A percentile compares a stretch with the other conserved stretches of the same genome.
These are phyloP conservation scores for Criorhina ranunculi DNA, from an alignment of 2,888 invertebrate species.

Conservation along the genomic window DNA sequence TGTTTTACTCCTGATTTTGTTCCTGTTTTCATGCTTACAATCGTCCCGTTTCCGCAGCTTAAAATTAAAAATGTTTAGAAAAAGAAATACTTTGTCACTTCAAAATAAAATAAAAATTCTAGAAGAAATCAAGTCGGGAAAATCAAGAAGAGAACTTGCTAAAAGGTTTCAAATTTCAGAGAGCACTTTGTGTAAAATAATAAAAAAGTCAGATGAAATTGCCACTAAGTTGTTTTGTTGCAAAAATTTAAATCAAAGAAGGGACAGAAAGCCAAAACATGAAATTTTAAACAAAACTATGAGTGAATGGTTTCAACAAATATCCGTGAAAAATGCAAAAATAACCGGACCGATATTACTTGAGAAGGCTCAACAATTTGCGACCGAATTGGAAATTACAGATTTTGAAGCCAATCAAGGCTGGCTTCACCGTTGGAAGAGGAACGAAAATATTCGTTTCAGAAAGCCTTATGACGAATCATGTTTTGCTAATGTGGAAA, in stretches of 20 bases:
- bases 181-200: slow-evolving; percentile 34
- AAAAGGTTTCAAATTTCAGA: slow-evolving; percentile 23
- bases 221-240: background rate
- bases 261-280: slow-evolving; percentile 9
- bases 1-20: too few relatives aligned
- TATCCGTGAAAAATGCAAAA: slow-evolving; percentile 51
- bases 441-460: slow-evolving; percentile 19
- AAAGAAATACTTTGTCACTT: too few relatives aligned
- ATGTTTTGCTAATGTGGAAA: slow-evolving; percentile 39
- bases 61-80: too few relatives aligned
- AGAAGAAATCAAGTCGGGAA: too few relatives aligned
- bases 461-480: slow-evolving; percentile 52
- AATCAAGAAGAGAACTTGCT: background rate
- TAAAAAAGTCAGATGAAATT: slow-evolving; percentile 7
- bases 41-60: too few relatives aligned
- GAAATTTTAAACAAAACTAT: slow-evolving; percentile 37
- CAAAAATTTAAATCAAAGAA: slow-evolving; percentile 25
- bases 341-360: slow-evolving; percentile 41
- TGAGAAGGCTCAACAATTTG: slow-evolving; percentile 39
- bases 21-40: too few relatives aligned
- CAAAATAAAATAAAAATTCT: too few relatives aligned
- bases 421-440: too few relatives aligned
- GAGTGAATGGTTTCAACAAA: slow-evolving; percentile 53
- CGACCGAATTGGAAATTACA: slow-evolving; percentile 12
- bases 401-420: slow-evolving; percentile 22